Evolutionary conservation across 2,113 vertebrate species (phyloP), one percentile per base, ranked within the genome.

Genomic region (Triplophysa tibetana): DNA sequence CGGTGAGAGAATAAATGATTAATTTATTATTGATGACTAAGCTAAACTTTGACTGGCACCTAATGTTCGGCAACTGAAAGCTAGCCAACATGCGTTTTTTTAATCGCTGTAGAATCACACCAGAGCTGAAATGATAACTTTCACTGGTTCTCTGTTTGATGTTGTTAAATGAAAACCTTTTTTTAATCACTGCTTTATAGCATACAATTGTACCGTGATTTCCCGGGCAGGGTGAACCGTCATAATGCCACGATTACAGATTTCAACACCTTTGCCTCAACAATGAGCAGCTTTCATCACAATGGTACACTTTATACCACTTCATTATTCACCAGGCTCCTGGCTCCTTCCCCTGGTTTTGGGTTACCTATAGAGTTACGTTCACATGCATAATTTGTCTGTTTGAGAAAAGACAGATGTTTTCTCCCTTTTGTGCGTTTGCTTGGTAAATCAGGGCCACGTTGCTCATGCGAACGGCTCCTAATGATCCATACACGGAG

Each of bases 201-300:
- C 68, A 78, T 52, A 78, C 68, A 74, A 78, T 56, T 75, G 56
- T 75, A 21, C 16, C 5, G 17, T 64, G 4, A 6, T 60, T 74
- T 74, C 50, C 66, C 33, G 8, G 13, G 54, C 54, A 65, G n/a
- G 12, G 23, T 67, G 60, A 74, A 74, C 73, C 23, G 63, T 41
- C 72, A 48, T 61, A 72, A 21, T 70, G 26, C 56, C 12, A 65
- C 24, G 45, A 77, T 60, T 69, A 78, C 56, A 75, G 75, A 69
- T 78, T 81, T 84, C 56, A 56, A 50, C 60, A 65, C 73, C 67
- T 72, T 77, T n/a, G 14, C 24, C 16, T 67, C 70, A 70, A 80
- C 82, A 83, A 80, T 80, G 69, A 77, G 82, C 68, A 78, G 70
- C 70, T 84, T 84, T 54, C 68, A 48, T 43, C 62, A 84, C 78